A percentile compares a stretch with the other conserved stretches of the same genome.
Conservation (phyloP, 2,797 vertebrate genomes). For the Rhinatrema bivittatum region DNA sequence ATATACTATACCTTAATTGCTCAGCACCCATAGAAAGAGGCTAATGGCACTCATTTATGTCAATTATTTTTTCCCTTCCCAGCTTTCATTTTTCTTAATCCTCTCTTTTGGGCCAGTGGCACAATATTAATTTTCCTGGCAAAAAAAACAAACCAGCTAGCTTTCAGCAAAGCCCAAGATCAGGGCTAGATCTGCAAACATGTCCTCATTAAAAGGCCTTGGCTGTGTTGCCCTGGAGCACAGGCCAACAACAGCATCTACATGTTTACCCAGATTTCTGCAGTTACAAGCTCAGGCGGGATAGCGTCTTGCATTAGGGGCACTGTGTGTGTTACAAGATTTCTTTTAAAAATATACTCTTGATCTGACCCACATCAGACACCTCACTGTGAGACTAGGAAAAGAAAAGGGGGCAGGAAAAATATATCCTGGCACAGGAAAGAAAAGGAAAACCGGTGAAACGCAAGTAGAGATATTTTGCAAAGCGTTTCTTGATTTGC, state of each 20-base stretch:
- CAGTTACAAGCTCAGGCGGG: constrained; percentile 3
- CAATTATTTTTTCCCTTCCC: constrained; percentile 7
- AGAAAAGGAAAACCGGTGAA: no score
- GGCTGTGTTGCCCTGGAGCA: constrained; percentile 1
- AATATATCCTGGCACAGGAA: no score
- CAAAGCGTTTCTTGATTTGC: no score
- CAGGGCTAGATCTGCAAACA: constrained; percentile 8
- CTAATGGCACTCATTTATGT: constrained; percentile 9
- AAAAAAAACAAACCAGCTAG: neutral
- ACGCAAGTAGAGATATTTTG: no score
- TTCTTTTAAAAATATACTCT: no score
- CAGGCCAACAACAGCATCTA: constrained; percentile 3
- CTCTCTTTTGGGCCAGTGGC: constrained; percentile 5
- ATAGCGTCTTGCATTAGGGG: neutral
- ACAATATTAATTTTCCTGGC: constrained; percentile 11
- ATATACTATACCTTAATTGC: no score
- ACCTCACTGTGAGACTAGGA: no score
- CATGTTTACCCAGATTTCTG: constrained; percentile 3
- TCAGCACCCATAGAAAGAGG: neutral
- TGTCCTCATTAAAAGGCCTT: constrained; percentile 16
- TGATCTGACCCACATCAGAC: no score
- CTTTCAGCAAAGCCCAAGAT: neutral
- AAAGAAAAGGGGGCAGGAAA: no score
- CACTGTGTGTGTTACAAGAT: neutral
- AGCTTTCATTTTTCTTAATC: constrained; percentile 1